These are phyloP conservation scores for Diacarnus erythraeanus DNA, from an alignment of 37 sponge, comb jelly and placozoan genomes.

Conservation along the genomic window DNA sequence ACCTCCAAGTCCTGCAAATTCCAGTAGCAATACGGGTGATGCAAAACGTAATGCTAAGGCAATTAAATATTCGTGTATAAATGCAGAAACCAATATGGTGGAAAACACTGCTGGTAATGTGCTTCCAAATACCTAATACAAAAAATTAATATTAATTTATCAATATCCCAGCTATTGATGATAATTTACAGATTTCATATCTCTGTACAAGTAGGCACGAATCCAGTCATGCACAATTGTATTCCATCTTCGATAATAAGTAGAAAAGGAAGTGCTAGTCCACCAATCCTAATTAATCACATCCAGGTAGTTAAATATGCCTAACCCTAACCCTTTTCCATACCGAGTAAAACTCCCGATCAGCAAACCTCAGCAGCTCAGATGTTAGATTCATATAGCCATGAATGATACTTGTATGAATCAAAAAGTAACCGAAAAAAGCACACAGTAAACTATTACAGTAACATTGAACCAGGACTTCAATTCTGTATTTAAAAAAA, in stretches of 20 bases:
- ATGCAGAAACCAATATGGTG: conserved; percentile 52
- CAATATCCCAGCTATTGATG: no score
- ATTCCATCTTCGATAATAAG: conserved; percentile 87
- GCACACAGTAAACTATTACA: conserved; percentile 9
- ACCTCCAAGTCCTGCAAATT: conserved; percentile 42
- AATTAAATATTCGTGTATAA: conserved; percentile 80
- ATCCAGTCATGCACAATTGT: conserved; percentile 75
- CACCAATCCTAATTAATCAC: conserved; percentile 78
- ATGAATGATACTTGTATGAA: conserved; percentile 49
- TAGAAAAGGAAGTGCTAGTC: conserved; percentile 42
- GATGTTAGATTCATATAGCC: conserved; percentile 63
- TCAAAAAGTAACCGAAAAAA: conserved; percentile 23
- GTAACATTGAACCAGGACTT: conserved; percentile 11
- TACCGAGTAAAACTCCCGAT: conserved; percentile 62
- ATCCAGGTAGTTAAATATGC: neutral
- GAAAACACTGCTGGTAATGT: conserved; percentile 12
- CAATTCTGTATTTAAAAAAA: neutral
- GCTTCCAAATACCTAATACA: conserved; percentile 1
- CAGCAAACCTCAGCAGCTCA: conserved; percentile 72
- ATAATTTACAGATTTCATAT: conserved; percentile 52
- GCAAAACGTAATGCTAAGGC: conserved; percentile 48
- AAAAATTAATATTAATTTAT: no score
- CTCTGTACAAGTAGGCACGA: conserved; percentile 67
- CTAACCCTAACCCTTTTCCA: neutral
- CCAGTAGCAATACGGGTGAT: conserved; percentile 52